Evolutionary conservation across 2,113 vertebrate species (phyloP).

Genomic region (Laticauda laticaudata): DNA sequence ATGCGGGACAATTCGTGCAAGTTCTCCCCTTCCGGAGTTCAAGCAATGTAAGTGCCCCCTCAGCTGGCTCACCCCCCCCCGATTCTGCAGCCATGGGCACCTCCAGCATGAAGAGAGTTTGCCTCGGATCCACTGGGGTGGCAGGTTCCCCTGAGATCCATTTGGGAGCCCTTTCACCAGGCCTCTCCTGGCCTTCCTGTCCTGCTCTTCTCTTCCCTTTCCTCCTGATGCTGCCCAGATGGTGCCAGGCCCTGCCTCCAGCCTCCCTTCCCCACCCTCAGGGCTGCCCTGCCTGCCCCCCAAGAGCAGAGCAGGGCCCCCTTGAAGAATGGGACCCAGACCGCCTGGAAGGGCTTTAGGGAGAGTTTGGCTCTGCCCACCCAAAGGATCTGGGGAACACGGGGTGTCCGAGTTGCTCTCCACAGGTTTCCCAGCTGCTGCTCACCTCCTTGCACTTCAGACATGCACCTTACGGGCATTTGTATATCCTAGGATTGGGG

Average conservation of each 20-base stretch:
- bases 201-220: no score
- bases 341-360: no score
- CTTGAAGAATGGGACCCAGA: background rate
- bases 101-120: no score
- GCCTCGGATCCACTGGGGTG: background rate
- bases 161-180: background rate
- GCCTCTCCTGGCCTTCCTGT: background rate
- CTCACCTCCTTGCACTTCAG: no score
- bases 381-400: background rate
- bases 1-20: constrained; percentile 93
- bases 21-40: constrained; percentile 95
- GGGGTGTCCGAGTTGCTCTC: no score
- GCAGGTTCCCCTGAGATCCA: background rate
- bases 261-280: no score
- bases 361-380: background rate
- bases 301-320: background rate
- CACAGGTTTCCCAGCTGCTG: no score
- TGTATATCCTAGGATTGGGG: background rate
- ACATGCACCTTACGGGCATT: background rate
- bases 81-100: background rate
- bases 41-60: constrained; percentile 82
- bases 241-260: background rate
- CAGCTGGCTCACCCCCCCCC: background rate
- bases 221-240: background rate
- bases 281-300: no score